phyloP scores from a whole-genome alignment of 2,888 invertebrate species.

The Amblyjoppa fuscipennis region DNA sequence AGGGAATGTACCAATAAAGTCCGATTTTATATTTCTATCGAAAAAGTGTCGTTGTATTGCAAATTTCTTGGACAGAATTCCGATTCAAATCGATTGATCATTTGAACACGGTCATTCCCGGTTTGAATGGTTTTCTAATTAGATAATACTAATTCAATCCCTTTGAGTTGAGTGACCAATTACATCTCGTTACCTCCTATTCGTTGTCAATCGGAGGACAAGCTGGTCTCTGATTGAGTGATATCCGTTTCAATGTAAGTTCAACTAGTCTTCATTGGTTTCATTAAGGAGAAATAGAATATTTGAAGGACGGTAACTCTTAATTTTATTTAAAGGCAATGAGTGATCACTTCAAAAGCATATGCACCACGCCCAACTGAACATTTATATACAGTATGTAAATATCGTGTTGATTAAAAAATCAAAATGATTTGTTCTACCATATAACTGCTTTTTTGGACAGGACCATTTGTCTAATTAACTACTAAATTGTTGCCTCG shows the following conservation, averaged over 20 bases:
- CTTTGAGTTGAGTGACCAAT: not conserved
- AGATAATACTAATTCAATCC: not conserved
- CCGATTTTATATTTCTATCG: not conserved
- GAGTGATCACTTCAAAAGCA: too few species aligned
- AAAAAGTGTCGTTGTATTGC: not conserved
- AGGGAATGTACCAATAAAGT: not conserved
- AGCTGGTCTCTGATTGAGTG: not conserved
- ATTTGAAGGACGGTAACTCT: too few species aligned
- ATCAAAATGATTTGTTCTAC: too few species aligned
- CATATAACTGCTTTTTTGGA: too few species aligned
- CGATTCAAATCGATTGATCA: not conserved
- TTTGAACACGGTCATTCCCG: not conserved
- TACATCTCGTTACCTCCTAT: not conserved
- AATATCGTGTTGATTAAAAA: too few species aligned
- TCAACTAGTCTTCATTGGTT: not conserved
- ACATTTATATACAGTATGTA: too few species aligned
- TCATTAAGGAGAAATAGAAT: not conserved
- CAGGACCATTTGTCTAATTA: too few species aligned
- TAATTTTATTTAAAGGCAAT: too few species aligned
- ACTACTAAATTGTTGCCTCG: too few species aligned
- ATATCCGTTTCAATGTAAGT: not conserved
- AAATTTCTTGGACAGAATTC: not conserved
- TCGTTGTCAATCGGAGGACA: not conserved
- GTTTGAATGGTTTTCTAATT: not conserved
- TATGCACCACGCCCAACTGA: too few species aligned